phyloP scores from a whole-genome alignment of 2,888 invertebrate genomes.

The Patella depressa region DNA sequence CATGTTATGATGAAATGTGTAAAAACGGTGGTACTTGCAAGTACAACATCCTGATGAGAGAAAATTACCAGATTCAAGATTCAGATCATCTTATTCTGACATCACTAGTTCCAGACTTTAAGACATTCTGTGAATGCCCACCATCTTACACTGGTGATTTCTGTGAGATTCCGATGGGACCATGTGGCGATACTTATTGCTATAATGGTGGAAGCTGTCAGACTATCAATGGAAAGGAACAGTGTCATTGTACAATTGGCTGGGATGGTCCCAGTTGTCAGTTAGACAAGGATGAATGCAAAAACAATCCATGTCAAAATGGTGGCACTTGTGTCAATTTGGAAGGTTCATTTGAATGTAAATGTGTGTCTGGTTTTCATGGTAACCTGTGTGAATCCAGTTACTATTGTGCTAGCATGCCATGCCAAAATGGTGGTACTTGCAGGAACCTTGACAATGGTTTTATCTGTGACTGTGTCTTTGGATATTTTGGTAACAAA shows the following conservation, averaged over 20 bases:
- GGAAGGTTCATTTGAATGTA: conserved; percentile 56
- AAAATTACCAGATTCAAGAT: conserved; percentile 74
- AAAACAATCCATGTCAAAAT: conserved; percentile 88
- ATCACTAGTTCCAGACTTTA: conserved; percentile 84
- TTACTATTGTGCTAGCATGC: conserved; percentile 51
- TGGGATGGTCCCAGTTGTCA: conserved; percentile 60
- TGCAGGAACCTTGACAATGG: conserved; percentile 76
- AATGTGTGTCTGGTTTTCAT: conserved; percentile 56
- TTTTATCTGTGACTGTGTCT: conserved; percentile 83
- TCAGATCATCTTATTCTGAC: conserved; percentile 87
- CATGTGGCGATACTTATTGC: conserved; percentile 94
- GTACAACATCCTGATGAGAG: conserved; percentile 46
- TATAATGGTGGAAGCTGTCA: conserved; percentile 87
- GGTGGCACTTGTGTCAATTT: conserved; percentile 81
- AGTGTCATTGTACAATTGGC: conserved; percentile 54
- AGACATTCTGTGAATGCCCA: conserved; percentile 87
- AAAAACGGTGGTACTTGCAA: conserved; percentile 70
- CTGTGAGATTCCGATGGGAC: conserved; percentile 88
- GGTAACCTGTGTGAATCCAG: conserved; percentile 57
- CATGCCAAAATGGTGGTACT: conserved; percentile 58
- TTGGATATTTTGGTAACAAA: conserved; percentile 87
- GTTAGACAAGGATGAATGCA: conserved; percentile 74
- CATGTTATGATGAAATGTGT: conserved; percentile 77
- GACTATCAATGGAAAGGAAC: conserved; percentile 19
- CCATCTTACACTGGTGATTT: conserved; percentile 92